phyloP scores from a whole-genome alignment of 2,797 vertebrate species.

The Sternarchorhynchus goeldii region DNA sequence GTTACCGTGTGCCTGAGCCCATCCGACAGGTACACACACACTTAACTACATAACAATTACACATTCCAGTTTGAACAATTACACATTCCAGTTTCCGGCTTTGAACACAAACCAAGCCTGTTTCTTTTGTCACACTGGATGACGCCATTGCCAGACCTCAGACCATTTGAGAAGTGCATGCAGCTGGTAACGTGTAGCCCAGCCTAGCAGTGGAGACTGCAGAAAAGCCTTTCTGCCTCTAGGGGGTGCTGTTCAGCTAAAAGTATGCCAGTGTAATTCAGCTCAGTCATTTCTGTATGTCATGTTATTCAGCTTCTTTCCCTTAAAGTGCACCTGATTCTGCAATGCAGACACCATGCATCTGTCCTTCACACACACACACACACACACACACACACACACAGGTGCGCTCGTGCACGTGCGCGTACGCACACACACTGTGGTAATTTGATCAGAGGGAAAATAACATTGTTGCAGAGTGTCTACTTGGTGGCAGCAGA shows the following conservation, averaged over 20 bases:
- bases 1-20: constrained; percentile 87
- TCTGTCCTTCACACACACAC: not conserved
- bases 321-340: constrained; percentile 18
- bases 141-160: no score
- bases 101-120: not conserved
- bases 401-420: not conserved
- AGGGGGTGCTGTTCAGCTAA: constrained; percentile 71
- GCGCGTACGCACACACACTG: no score
- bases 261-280: constrained; percentile 3
- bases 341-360: constrained; percentile 12
- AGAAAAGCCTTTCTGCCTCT: constrained; percentile 56
- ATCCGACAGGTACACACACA: constrained; percentile 84
- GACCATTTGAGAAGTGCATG: no score
- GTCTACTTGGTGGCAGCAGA: no score
- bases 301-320: constrained; percentile 3
- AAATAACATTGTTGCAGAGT: no score
- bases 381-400: constrained; percentile 34
- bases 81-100: no score
- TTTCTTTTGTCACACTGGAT: no score
- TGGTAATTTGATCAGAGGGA: no score
- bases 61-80: no score
- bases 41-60: no score
- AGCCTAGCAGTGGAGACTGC: not conserved
- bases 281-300: constrained; percentile 1
- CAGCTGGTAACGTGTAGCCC: no score